A percentile compares a stretch with the other conserved stretches of the same genome.
These are phyloP conservation scores for Actenoides hombroni DNA, from an alignment of 2,113 vertebrate genomes.

Conservation along the genomic window DNA sequence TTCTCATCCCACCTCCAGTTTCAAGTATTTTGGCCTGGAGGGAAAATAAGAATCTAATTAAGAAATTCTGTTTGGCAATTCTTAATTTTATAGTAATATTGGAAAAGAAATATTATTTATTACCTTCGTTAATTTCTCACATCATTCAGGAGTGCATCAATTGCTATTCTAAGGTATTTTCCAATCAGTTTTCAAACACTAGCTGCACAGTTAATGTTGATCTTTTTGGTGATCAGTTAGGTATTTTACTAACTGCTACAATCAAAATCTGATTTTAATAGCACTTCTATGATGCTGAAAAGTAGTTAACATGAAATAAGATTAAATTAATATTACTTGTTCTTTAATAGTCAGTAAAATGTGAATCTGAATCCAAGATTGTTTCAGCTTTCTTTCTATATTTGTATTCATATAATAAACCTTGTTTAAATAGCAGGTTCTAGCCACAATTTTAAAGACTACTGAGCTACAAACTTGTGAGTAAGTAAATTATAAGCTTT, in stretches of 20 bases:
- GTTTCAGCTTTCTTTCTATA: background rate
- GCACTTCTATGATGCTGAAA: background rate
- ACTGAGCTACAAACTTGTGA: background rate
- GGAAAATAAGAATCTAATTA: background rate
- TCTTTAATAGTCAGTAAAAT: background rate
- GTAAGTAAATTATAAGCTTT: constrained; percentile 32
- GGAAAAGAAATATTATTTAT: background rate
- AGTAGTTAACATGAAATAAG: background rate
- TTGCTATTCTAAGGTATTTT: background rate
- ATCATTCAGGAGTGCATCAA: background rate
- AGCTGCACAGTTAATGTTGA: background rate
- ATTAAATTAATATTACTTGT: background rate
- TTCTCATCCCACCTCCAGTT: background rate
- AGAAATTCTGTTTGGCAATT: background rate
- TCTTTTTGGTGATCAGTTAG: background rate
- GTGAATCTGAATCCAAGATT: background rate
- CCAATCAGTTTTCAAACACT: background rate
- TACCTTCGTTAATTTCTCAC: background rate
- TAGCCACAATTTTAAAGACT: background rate
- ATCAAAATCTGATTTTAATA: background rate
- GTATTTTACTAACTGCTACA: background rate
- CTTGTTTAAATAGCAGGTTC: constrained; percentile 41
- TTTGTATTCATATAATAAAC: background rate
- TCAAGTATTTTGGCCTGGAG: background rate
- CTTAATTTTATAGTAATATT: background rate